Conservation (phyloP, 2,797 vertebrate species). For the Microchirus variegatus region DNA sequence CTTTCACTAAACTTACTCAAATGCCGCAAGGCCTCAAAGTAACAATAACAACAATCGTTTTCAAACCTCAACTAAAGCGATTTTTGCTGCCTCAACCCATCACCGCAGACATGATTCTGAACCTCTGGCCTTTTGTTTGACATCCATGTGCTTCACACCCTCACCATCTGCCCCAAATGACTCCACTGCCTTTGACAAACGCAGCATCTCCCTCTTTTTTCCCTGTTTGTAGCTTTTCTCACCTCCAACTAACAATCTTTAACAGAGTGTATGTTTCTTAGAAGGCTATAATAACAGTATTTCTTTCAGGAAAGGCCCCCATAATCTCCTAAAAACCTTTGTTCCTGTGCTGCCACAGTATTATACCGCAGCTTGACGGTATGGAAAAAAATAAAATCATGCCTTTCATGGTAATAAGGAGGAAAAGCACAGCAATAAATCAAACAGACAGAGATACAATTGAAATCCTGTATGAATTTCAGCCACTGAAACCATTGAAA, state of each 20-base stretch:
- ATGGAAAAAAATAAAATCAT: conserved; percentile 37
- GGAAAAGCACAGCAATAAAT: conserved; percentile 75
- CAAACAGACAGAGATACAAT: conserved; percentile 78
- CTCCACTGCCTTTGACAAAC: neutral
- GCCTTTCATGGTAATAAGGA: conserved; percentile 71
- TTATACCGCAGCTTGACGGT: conserved; percentile 51
- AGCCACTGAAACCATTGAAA: conserved; percentile 68
- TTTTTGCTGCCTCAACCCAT: neutral
- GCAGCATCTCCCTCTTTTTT: neutral
- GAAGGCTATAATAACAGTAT: conserved; percentile 33
- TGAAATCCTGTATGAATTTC: conserved; percentile 71
- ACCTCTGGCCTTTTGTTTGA: neutral
- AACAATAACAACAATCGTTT: neutral
- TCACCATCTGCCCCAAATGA: neutral
- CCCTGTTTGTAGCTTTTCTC: neutral
- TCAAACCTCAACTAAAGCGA: neutral
- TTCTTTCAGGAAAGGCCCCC: conserved; percentile 28
- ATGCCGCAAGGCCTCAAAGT: neutral
- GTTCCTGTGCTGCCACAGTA: conserved; percentile 36
- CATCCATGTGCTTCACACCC: neutral
- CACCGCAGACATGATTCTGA: neutral
- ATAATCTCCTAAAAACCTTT: conserved; percentile 33
- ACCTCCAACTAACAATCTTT: neutral
- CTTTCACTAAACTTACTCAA: neutral
- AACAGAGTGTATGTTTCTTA: conserved; percentile 12